Base-by-base conservation (phyloP, 2,888 invertebrate genomes). In the Torymus tubicola region DNA sequence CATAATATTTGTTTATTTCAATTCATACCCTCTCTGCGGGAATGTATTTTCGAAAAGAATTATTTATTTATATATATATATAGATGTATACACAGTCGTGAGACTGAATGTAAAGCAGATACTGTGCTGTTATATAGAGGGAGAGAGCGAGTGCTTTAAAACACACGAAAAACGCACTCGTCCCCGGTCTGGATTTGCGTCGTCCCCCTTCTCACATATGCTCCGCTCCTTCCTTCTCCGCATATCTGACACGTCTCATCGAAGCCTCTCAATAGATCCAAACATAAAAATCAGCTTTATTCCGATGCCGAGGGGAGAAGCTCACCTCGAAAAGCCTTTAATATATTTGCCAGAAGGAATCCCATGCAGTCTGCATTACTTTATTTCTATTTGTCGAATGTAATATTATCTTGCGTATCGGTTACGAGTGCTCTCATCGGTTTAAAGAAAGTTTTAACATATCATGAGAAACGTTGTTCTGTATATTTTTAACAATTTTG, bases 241-340 rank as follows among this genome's bases (percentile, higher is more conserved):
- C 85, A 87, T 85, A 86, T 86, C 86, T 86, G 85, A 85, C 86
- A 84, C 84, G 84, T 85, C 86, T 86, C 85, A 85, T 85, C 85
- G 86, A 81, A 85, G 85, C 83, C 85, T 85, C 83, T 86, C 87
- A 86, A 88, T 88, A 85, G 75, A 87, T 87, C 86, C 86, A 87
- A 87, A 88, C 87, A 88, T 87, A 88, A 88, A 88, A 88, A 88
- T 88, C 88, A 88, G 88, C 88, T 88, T 88, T 88, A 87, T 86
- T 86, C 85, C 79, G 80, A 75, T 42, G 24, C 42, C 42, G 53
- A 67, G 76, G 81, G 78, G 79, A 42, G 42, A 68, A 67, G 68
- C 80, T 84, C 81, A 58, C 80, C 71, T 65, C 53, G 77, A 60
- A 84, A 84, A 85, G 83, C 84, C 84, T 82, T 83, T 83, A 82